These are phyloP conservation scores for Rhea americana DNA, from an alignment of 2,113 vertebrate genomes.

Conservation along the genomic window DNA sequence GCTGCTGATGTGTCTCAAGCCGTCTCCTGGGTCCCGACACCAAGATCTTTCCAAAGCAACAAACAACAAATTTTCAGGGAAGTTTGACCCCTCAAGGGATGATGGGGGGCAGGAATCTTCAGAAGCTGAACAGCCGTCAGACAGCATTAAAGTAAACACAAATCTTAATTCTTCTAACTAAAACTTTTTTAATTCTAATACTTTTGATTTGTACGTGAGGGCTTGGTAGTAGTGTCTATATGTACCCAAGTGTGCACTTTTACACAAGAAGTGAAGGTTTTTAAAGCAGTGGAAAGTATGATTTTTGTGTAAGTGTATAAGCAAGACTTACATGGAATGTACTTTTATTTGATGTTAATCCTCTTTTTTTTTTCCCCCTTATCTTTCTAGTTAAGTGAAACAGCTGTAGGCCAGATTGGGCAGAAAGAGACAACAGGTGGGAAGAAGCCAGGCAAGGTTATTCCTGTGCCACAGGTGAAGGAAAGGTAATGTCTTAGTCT, in stretches of 20 bases:
- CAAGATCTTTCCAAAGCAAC: neutral
- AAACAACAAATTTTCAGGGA: neutral
- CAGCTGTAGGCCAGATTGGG: slow-evolving; percentile 23
- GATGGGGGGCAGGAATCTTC: neutral
- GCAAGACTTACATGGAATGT: neutral
- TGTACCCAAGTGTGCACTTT: neutral
- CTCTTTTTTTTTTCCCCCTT: neutral
- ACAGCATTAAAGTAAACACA: neutral
- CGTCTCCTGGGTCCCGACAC: neutral
- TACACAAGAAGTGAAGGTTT: neutral
- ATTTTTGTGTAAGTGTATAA: neutral
- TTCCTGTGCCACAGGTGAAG: slow-evolving; percentile 41
- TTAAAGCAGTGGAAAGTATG: neutral
- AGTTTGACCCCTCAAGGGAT: neutral
- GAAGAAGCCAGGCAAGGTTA: slow-evolving; percentile 51
- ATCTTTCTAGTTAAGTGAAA: slow-evolving; percentile 10
- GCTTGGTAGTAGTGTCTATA: rapidly evolving
- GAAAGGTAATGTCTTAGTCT: slow-evolving; percentile 53
- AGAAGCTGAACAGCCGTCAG: neutral
- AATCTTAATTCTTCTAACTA: neutral
- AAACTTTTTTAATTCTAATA: neutral
- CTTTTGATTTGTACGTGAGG: neutral
- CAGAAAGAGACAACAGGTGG: slow-evolving; percentile 47
- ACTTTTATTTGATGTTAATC: neutral
- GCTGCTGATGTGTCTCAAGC: rapidly evolving